Conservation (phyloP, 2,797 vertebrate species). For the Tenualosa ilisha region DNA sequence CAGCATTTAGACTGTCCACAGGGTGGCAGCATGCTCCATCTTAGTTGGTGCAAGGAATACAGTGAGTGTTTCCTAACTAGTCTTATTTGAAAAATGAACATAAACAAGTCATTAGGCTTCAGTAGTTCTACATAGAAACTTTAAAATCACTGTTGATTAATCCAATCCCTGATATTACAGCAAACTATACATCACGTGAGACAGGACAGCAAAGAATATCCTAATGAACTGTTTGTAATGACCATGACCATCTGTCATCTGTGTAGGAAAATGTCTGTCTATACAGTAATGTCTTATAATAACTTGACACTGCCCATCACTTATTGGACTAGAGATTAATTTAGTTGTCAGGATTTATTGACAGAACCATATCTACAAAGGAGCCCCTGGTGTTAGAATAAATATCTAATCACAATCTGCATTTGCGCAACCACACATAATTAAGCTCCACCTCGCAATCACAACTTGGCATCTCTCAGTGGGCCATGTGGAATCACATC, state of each 20-base stretch:
- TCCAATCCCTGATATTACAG: background rate
- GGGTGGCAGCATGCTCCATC: conserved; percentile 1
- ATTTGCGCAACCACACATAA: background rate
- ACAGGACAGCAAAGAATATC: background rate
- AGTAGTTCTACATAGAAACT: background rate
- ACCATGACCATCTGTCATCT: background rate
- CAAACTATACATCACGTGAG: background rate
- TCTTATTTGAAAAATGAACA: background rate
- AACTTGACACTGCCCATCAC: background rate
- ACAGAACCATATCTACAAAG: background rate
- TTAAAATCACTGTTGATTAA: background rate
- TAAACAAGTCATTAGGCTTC: background rate
- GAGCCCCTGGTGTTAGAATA: background rate
- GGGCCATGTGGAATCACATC: background rate
- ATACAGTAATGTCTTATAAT: background rate
- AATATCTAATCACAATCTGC: background rate
- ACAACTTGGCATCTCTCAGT: background rate
- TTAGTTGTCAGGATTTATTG: background rate
- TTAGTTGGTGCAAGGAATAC: background rate
- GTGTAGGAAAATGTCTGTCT: background rate
- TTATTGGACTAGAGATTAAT: background rate
- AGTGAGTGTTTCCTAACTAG: background rate
- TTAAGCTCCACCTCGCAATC: background rate
- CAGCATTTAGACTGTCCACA: background rate
- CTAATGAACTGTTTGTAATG: background rate